Conservation (phyloP, 2,113 vertebrate genomes). For the Alosa alosa region DNA sequence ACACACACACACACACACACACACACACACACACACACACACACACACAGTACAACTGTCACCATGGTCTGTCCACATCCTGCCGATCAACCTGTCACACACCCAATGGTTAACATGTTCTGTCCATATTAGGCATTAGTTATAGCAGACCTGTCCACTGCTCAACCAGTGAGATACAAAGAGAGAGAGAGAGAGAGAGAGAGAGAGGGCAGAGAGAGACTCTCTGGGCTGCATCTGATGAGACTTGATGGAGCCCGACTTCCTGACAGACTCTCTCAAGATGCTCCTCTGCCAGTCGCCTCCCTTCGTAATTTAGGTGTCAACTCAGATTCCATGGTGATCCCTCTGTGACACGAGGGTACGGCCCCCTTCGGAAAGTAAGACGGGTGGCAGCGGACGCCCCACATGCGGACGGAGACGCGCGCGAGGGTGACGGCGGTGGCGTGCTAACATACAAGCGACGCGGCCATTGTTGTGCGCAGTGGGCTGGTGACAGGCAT, state of each 20-base stretch:
- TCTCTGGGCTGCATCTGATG: conserved; percentile 20
- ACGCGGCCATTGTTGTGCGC: background rate
- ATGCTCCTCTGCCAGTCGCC: background rate
- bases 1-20: too few species aligned
- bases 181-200: background rate
- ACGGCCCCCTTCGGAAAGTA: conserved; percentile 32
- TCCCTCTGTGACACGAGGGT: conserved; percentile 52
- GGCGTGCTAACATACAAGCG: background rate
- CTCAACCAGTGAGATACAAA: background rate
- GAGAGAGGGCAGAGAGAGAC: background rate
- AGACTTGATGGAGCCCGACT: background rate
- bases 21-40: too few species aligned
- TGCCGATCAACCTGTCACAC: background rate
- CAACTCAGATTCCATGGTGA: conserved; percentile 1
- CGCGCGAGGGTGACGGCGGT: background rate
- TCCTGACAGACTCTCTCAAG: background rate
- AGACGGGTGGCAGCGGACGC: background rate
- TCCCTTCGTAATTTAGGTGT: conserved; percentile 37
- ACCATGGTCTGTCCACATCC: conserved; percentile 11
- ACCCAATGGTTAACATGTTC: conserved; percentile 5
- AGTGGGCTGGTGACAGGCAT: conserved; percentile 2
- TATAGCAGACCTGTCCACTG: conserved; percentile 36
- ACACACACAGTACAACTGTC: background rate
- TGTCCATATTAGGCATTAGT: conserved; percentile 28
- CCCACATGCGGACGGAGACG: background rate